These are phyloP conservation scores for Himantopus leucocephalus DNA, from an alignment of 2,113 vertebrate species.

Conservation along the genomic window DNA sequence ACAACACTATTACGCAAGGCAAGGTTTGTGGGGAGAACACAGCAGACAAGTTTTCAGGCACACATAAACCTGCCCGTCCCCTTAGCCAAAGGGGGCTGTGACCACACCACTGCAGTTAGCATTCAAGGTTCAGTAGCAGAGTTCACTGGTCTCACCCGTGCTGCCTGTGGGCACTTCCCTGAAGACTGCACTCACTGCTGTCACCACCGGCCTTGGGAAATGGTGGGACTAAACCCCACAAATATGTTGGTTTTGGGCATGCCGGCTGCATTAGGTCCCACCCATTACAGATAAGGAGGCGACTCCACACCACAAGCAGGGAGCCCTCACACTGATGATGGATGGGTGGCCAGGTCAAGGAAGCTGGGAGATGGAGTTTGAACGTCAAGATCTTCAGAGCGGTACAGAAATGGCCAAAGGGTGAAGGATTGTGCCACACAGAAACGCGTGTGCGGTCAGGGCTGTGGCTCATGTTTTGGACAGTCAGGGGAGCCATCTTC, in stretches of 20 bases:
- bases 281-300: not conserved
- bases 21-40: not conserved
- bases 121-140: not conserved
- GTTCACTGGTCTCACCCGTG: not conserved
- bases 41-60: not conserved
- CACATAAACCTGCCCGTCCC: not conserved
- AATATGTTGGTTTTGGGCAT: not conserved
- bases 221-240: accelerated
- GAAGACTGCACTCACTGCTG: not conserved
- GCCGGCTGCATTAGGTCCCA: not conserved
- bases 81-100: not conserved
- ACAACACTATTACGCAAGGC: not conserved
- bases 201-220: not conserved
- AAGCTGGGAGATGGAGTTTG: not conserved
- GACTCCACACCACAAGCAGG: not conserved
- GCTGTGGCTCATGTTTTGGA: not conserved
- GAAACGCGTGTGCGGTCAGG: accelerated
- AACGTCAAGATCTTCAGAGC: not conserved
- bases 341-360: not conserved
- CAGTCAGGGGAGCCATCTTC: not conserved
- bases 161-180: not conserved
- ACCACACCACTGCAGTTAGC: not conserved
- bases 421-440: not conserved
- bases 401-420: not conserved
- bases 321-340: not conserved